Base-by-base conservation (phyloP, 37 sponge, comb jelly and placozoan species). In the Aplysina aerophoba region DNA sequence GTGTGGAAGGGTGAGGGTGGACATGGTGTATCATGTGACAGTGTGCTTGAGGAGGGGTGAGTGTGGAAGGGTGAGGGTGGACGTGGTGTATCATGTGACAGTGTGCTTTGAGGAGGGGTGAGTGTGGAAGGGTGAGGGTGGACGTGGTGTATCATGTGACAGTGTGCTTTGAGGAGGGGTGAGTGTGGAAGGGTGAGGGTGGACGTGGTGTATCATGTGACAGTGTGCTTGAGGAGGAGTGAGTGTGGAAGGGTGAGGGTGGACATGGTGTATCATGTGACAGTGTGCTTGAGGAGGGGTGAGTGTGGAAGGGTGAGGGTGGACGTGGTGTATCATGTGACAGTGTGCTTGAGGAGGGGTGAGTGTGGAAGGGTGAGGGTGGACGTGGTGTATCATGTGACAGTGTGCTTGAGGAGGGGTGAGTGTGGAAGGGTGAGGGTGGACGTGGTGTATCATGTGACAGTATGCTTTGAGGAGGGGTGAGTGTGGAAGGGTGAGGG, bases 201-300 rank as follows among this genome's bases (percentile, higher is more conserved):
- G n/a, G 28, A 35, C 11, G 71, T 69, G 71, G n/a, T n/a, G n/a
- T n/a, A n/a, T n/a, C n/a, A n/a, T n/a, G n/a, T n/a, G n/a, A n/a
- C n/a, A 34, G 71, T 69, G 33, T 69, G 71, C 34, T 16, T 11
- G 71, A 12, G 30, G 13, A 35, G 28, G 71, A 30, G 71, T 69
- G 71, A 34, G 71, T 69, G 71, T 69, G 71, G 28, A 35, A 34
- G 71, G 28, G 71, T 69, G 71, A 34, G 71, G 13, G 30, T 69
- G 71, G 28, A 35, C 30, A 35, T 69, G 71, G 71, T 69, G 33
- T 27, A 35, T 69, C n/a, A n/a, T n/a, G n/a, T n/a, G n/a, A n/a
- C n/a, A n/a, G n/a, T n/a, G n/a, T n/a, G n/a, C n/a, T n/a, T n/a
- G 78, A 53, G 5, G 15, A 24, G 33, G 1, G 16, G 24, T 40